Conservation (phyloP, 2,888 invertebrate genomes). For the Punctoribates punctum region DNA sequence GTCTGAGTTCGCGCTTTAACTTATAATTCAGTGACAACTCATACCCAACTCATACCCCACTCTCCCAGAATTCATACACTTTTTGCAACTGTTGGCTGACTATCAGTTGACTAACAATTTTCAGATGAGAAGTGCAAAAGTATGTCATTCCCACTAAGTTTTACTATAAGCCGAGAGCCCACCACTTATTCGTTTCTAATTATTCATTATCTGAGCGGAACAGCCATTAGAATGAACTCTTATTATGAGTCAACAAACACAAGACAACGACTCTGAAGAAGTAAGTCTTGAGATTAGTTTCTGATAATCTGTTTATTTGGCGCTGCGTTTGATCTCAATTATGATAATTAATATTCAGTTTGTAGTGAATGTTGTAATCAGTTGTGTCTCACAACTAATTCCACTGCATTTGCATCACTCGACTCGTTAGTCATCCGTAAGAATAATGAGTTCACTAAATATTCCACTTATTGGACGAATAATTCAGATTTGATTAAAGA, state of each 20-base stretch:
- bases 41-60: too few relatives aligned
- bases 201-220: not conserved
- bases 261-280: constrained; percentile 31
- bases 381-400: too few relatives aligned
- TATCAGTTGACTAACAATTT: constrained; percentile 13
- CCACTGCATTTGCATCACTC: too few relatives aligned
- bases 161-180: not conserved
- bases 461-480: too few relatives aligned
- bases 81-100: constrained; percentile 10
- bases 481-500: too few relatives aligned
- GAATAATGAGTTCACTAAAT: too few relatives aligned
- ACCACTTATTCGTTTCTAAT: not conserved
- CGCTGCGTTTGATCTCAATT: not conserved
- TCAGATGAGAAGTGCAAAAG: constrained; percentile 8
- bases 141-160: not conserved
- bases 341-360: not conserved
- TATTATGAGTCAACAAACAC: constrained; percentile 28
- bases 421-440: too few relatives aligned
- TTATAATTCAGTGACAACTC: not conserved
- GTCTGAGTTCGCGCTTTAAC: constrained; percentile 20
- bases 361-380: too few relatives aligned
- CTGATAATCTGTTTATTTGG: not conserved
- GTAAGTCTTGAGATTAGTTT: not conserved
- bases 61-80: not conserved
- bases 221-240: constrained; percentile 5